Percentiles rank a stretch among this genome's conserved stretches.
Conservation (phyloP, 2,888 invertebrate genomes). For the Diaperis boleti region DNA sequence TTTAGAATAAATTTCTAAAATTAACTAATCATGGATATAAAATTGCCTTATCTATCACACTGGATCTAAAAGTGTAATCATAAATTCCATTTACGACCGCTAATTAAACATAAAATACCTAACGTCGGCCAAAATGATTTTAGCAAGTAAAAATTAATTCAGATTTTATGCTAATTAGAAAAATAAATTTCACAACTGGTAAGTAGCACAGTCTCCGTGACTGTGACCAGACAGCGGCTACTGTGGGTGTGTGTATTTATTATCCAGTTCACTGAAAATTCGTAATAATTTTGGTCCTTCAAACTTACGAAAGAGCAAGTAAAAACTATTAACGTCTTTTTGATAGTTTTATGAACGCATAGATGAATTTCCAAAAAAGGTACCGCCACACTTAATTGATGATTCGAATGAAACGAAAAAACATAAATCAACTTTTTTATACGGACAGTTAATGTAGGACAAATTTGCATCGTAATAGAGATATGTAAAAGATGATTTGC, state of each 20-base stretch:
- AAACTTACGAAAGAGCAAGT: neutral
- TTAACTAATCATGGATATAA: neutral
- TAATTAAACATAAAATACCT: slow-evolving; percentile 3
- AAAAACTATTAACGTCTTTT: neutral
- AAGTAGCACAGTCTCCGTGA: neutral
- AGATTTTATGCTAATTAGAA: slow-evolving; percentile 4
- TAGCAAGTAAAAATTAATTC: neutral
- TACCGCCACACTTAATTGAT: slow-evolving; percentile 5
- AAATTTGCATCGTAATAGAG: slow-evolving; percentile 15
- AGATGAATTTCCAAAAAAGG: slow-evolving; percentile 20
- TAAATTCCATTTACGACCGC: slow-evolving; percentile 4
- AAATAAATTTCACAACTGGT: neutral
- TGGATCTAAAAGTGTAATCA: neutral
- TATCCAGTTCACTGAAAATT: neutral
- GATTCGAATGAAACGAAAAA: neutral
- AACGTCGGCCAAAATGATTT: neutral
- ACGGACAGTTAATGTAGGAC: neutral
- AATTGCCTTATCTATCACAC: neutral
- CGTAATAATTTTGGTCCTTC: neutral
- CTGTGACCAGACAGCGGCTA: neutral
- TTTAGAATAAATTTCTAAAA: neutral
- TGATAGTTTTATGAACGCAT: neutral
- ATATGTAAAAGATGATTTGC: slow-evolving; percentile 14
- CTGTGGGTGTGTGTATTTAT: slow-evolving; percentile 4
- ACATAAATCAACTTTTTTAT: slow-evolving; percentile 12